Percentiles rank a stretch among this genome's conserved stretches.
Evolutionary conservation across 2,797 vertebrate species (phyloP).

Genomic region (Parauchenoglanis ngamensis): DNA sequence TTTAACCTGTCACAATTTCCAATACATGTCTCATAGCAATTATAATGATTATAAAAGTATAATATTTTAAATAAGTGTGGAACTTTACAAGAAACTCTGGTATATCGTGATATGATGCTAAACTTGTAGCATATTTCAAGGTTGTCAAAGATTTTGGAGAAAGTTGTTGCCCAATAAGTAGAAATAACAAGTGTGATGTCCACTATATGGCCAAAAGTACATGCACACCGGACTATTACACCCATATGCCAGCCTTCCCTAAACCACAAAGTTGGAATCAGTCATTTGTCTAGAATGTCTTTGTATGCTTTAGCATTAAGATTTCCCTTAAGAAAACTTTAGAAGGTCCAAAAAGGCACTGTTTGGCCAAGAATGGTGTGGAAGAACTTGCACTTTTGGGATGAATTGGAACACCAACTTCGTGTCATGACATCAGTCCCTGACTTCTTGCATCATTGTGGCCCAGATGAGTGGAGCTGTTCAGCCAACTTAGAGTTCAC

Average conservation of each 20-base stretch:
- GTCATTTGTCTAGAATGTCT: neutral
- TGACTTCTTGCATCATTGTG: neutral
- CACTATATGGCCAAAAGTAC: neutral
- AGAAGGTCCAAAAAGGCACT: neutral
- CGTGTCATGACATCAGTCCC: neutral
- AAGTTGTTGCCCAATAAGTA: neutral
- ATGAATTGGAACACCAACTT: neutral
- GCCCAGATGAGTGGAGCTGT: neutral
- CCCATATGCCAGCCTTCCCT: neutral
- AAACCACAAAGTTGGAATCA: neutral
- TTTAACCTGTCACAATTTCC: conserved; percentile 81
- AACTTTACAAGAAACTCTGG: neutral
- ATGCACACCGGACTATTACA: neutral
- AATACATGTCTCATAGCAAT: conserved; percentile 15
- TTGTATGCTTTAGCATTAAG: neutral
- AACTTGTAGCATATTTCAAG: neutral
- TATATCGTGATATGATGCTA: neutral
- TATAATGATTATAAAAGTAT: neutral
- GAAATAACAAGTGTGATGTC: neutral
- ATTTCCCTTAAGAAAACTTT: neutral
- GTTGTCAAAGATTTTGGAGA: too few relatives aligned
- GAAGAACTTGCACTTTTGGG: neutral
- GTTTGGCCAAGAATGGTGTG: neutral
- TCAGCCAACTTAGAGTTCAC: neutral
- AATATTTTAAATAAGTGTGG: neutral